Evolutionary conservation across 2,797 vertebrate species (phyloP).

Genomic region (Sitta carolinensis): DNA sequence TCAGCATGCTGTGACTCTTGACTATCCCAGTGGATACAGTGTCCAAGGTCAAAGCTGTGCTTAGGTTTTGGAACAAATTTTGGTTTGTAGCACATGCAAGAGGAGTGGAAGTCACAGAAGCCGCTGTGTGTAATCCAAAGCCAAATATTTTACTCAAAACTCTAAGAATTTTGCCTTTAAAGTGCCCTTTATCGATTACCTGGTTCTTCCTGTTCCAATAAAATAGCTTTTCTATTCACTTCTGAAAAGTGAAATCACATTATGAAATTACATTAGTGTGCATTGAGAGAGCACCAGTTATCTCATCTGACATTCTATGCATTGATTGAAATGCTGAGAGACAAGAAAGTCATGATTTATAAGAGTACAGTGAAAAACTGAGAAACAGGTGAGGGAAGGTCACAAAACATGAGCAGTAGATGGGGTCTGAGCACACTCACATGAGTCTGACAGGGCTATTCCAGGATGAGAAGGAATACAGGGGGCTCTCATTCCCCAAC

Average conservation of each 20-base stretch:
- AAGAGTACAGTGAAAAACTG: neutral
- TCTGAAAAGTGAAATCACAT: slow-evolving; percentile 25
- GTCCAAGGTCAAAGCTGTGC: neutral
- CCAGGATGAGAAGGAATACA: neutral
- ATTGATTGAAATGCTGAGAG: slow-evolving; percentile 25
- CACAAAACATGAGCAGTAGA: neutral
- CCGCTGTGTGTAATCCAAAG: neutral
- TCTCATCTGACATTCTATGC: slow-evolving; percentile 12
- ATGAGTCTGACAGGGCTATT: neutral
- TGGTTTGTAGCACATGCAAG: neutral
- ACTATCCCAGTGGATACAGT: neutral
- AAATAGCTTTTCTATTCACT: neutral
- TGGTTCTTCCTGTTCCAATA: slow-evolving; percentile 16
- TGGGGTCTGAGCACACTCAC: neutral
- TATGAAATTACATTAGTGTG: slow-evolving; percentile 30
- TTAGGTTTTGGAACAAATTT: neutral
- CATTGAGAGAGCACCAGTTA: slow-evolving; percentile 7
- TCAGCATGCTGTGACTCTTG: neutral
- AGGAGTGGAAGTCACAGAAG: neutral
- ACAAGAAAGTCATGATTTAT: neutral
- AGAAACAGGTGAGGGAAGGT: neutral
- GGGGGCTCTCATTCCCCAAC: neutral
- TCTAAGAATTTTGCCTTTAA: neutral
- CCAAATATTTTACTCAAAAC: neutral
- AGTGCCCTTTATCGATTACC: neutral